phyloP scores from a whole-genome alignment of 2,797 vertebrate genomes.

The Erpetoichthys calabaricus region DNA sequence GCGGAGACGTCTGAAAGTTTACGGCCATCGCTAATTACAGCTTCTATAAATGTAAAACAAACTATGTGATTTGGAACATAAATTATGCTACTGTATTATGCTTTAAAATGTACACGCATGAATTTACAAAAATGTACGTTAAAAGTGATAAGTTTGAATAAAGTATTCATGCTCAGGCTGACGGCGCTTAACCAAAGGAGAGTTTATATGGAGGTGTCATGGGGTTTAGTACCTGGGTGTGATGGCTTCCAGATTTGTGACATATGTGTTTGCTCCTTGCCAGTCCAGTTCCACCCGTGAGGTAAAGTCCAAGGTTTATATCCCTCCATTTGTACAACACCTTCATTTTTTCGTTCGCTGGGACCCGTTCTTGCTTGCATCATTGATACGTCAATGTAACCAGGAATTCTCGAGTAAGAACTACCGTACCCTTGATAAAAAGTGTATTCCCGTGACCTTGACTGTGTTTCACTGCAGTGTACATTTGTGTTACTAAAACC shows the following conservation, averaged over 20 bases:
- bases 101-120: too few species aligned
- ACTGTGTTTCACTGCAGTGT: slow-evolving; percentile 48
- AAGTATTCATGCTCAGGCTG: too few species aligned
- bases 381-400: slow-evolving; percentile 52
- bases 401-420: slow-evolving; percentile 57
- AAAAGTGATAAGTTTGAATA: too few species aligned
- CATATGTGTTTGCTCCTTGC: slow-evolving; percentile 64
- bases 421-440: slow-evolving; percentile 60
- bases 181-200: too few species aligned
- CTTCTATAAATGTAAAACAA: too few species aligned
- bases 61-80: too few species aligned
- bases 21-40: too few species aligned
- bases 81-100: too few species aligned
- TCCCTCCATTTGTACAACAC: slow-evolving; percentile 61
- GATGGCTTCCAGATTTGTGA: slow-evolving; percentile 69
- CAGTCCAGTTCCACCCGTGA: slow-evolving; percentile 63
- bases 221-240: slow-evolving; percentile 49
- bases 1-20: too few species aligned
- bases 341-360: slow-evolving; percentile 55
- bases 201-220: too few species aligned
- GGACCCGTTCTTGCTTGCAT: slow-evolving; percentile 32
- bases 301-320: slow-evolving; percentile 68
- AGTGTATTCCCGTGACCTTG: slow-evolving; percentile 54
- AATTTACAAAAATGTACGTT: too few species aligned
- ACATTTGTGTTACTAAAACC: slow-evolving; percentile 49